phyloP scores from a whole-genome alignment of 2,113 vertebrate genomes.

The Eclectus roratus region DNA sequence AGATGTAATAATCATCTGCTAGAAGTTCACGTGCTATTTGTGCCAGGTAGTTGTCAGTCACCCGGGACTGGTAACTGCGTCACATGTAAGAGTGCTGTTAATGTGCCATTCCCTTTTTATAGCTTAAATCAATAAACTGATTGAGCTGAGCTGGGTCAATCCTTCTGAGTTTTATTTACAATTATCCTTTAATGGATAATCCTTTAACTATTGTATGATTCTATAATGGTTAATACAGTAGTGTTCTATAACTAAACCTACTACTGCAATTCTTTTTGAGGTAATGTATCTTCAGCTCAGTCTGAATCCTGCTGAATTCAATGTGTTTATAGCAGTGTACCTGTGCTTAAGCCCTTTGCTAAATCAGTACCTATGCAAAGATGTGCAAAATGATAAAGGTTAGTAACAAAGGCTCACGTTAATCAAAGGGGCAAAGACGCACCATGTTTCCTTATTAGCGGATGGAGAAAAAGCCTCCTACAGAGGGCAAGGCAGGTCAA shows the following conservation, averaged over 20 bases:
- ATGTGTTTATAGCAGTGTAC: not conserved
- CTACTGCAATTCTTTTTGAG: not conserved
- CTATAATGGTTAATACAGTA: not conserved
- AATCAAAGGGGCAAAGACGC: not conserved
- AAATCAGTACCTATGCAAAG: not conserved
- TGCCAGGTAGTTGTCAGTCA: not conserved
- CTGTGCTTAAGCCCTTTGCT: not conserved
- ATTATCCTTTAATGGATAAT: conserved; percentile 1
- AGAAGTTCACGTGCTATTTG: not conserved
- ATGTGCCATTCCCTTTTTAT: conserved; percentile 35
- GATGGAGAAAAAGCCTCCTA: not conserved
- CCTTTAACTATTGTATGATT: too few relatives aligned
- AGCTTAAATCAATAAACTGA: conserved; percentile 54
- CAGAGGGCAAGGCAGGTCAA: not conserved
- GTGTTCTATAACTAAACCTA: not conserved
- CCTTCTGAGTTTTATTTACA: conserved; percentile 52
- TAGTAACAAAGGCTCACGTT: not conserved
- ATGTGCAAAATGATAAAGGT: not conserved
- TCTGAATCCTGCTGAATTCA: not conserved
- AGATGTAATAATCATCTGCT: not conserved
- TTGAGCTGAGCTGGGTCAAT: conserved; percentile 37
- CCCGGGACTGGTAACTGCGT: not conserved
- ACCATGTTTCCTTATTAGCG: not conserved
- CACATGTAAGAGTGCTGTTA: not conserved
- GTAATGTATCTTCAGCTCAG: not conserved